These are phyloP conservation scores for Turdus rufiventris DNA, from an alignment of 2,113 vertebrate species.

Conservation along the genomic window DNA sequence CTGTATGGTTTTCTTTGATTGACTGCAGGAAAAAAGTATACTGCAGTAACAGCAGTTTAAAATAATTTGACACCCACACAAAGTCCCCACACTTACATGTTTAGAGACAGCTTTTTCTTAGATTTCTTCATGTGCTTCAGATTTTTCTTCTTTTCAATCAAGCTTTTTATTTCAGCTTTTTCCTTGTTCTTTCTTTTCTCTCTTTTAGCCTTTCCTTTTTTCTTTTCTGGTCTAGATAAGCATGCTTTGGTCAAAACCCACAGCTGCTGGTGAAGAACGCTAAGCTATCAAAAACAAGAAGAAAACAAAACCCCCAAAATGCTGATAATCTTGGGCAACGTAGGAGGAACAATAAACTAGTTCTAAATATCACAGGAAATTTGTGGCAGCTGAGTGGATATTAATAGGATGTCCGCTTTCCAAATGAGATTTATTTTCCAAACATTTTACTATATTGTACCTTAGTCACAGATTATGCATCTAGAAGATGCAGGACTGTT, in stretches of 20 bases:
- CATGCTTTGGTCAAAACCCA: conserved; percentile 75
- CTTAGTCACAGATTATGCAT: background rate
- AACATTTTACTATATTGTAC: background rate
- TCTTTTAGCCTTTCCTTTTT: conserved; percentile 70
- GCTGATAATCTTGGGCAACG: background rate
- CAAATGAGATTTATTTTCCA: background rate
- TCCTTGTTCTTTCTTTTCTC: conserved; percentile 67
- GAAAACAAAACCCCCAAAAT: background rate
- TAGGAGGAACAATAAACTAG: background rate
- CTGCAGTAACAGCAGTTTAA: conserved; percentile 10
- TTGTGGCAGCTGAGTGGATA: background rate
- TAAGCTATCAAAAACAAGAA: conserved; percentile 72
- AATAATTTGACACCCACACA: conserved; percentile 12
- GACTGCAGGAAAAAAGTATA: conserved; percentile 60
- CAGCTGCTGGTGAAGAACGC: conserved; percentile 81
- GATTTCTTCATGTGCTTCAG: conserved; percentile 59
- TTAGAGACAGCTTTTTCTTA: conserved; percentile 63
- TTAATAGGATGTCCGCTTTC: background rate
- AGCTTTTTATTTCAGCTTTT: conserved; percentile 47
- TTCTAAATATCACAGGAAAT: background rate
- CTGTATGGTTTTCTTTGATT: conserved; percentile 63
- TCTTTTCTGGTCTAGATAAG: conserved; percentile 76
- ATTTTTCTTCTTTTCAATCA: conserved; percentile 63
- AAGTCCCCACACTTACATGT: conserved; percentile 71
- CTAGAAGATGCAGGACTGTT: background rate